Base-by-base conservation (phyloP, 2,888 invertebrate species). In the Linyphia triangularis region DNA sequence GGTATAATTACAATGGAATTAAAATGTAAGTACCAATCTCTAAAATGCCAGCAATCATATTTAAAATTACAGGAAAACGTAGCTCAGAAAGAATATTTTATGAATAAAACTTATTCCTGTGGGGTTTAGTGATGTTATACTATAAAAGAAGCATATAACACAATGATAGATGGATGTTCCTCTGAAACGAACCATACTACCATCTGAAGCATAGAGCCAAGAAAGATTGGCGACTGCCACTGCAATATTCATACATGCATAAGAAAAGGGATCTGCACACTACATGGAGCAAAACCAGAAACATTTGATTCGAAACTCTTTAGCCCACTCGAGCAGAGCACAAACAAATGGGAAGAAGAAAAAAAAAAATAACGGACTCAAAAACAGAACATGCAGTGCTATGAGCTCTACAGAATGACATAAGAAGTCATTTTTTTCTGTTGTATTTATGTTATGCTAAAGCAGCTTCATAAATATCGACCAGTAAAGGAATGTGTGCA, bases 151-250 rank as follows among this genome's bases (percentile, higher is more conserved):
- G 10, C 40, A 40, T 1, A 51, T n/a, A n/a, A n/a, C n/a, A 51
- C 51, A 51, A 51, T 51, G 51, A 51, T 51, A n/a, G 51, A 51
- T 51, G 51, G 51, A 51, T 51, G 16, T 51, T n/a, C 4, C 33
- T 33, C 4, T 9, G 9, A 33, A 33, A 33, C 9, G 9, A 6
- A 6, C 33, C 33, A 4, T 6, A 33, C 9, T n/a, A 13, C 51
- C 16, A 9, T 67, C 22, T 22, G 16, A n/a, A 63, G 28, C 63
- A 7, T 10, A 33, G 59, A 77, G 24, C 40, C 84, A 84, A 77
- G 77, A 84, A 84, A 75, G 75, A 84, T 84, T n/a, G 84, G 26
- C 40, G 37, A 22, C 51, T 59, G 84, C 69, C 84, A 51, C 33
- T 7, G 19, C 26, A 59, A 84, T 84, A 67, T 84, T 65, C 77